These are phyloP conservation scores for Microplitis manilae DNA, from an alignment of 2,888 invertebrate species.

Conservation along the genomic window DNA sequence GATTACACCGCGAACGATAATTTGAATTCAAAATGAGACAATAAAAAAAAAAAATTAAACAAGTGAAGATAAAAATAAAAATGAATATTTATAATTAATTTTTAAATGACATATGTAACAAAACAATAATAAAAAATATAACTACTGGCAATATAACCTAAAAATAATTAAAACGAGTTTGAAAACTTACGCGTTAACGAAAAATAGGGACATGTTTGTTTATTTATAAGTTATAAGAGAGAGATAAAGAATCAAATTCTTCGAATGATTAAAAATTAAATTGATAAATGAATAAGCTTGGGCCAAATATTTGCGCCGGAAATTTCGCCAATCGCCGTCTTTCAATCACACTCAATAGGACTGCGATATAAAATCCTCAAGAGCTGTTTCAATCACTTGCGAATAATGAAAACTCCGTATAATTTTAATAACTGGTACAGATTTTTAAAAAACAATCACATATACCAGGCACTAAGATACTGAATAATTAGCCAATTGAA, in stretches of 20 bases:
- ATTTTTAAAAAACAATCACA: too few species aligned
- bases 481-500: too few species aligned
- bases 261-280: constrained; percentile 10
- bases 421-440: background rate
- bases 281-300: constrained; percentile 47
- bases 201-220: constrained; percentile 80
- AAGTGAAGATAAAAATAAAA: constrained; percentile 2
- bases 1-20: too few species aligned
- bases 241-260: constrained; percentile 20
- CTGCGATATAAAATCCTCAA: background rate
- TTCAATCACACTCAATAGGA: constrained; percentile 35
- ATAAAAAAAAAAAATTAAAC: background rate
- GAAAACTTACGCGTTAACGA: constrained; percentile 81
- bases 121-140: constrained; percentile 21
- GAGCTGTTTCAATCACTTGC: constrained; percentile 8
- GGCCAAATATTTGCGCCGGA: constrained; percentile 52
- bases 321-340: constrained; percentile 51
- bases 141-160: constrained; percentile 60
- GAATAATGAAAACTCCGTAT: background rate
- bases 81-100: background rate
- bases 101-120: constrained; percentile 9
- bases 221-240: background rate
- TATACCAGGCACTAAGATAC: too few species aligned
- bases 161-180: constrained; percentile 51
- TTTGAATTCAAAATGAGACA: background rate